Conservation (phyloP, 2,113 vertebrate genomes). For the Oreamnos americanus region DNA sequence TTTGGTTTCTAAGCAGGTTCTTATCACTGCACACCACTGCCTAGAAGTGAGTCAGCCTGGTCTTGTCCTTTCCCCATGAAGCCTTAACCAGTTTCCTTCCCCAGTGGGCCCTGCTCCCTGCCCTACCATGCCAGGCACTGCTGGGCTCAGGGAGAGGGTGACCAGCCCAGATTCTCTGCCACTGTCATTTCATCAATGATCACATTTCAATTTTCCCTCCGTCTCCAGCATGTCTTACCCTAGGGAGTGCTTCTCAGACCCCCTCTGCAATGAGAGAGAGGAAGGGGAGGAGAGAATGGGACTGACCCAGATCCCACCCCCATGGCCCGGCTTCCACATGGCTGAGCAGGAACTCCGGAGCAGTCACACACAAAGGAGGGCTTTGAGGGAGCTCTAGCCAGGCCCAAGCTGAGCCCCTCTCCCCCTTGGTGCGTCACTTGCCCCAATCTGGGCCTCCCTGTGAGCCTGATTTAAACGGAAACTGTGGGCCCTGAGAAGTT, state of each 20-base stretch:
- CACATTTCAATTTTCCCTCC: not conserved
- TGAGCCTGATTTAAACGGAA: slow-evolving; percentile 51
- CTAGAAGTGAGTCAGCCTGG: not conserved
- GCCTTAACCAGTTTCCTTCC: not conserved
- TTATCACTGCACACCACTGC: not conserved
- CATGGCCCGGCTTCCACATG: slow-evolving; percentile 61
- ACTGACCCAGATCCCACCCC: slow-evolving; percentile 48
- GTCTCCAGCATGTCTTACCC: not conserved
- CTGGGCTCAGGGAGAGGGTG: not conserved
- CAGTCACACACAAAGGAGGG: slow-evolving; percentile 74
- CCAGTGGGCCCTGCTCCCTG: not conserved
- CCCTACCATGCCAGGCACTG: not conserved
- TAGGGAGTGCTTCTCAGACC: not conserved
- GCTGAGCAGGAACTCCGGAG: slow-evolving; percentile 12
- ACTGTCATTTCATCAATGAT: too few species aligned
- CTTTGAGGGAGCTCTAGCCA: slow-evolving; percentile 77
- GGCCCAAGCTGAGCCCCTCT: slow-evolving; percentile 29
- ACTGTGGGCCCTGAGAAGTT: slow-evolving; percentile 84
- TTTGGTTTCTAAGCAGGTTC: not conserved
- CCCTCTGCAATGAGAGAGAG: not conserved
- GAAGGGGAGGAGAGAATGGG: not conserved
- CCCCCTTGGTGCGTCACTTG: not conserved
- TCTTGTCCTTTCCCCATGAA: not conserved
- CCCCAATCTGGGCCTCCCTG: slow-evolving; percentile 43
- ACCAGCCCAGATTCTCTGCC: not conserved